A percentile compares a stretch with the other conserved stretches of the same genome.
Conservation (phyloP, 37 sponge, comb jelly and placozoan species). For the Oscarella lobularis region DNA sequence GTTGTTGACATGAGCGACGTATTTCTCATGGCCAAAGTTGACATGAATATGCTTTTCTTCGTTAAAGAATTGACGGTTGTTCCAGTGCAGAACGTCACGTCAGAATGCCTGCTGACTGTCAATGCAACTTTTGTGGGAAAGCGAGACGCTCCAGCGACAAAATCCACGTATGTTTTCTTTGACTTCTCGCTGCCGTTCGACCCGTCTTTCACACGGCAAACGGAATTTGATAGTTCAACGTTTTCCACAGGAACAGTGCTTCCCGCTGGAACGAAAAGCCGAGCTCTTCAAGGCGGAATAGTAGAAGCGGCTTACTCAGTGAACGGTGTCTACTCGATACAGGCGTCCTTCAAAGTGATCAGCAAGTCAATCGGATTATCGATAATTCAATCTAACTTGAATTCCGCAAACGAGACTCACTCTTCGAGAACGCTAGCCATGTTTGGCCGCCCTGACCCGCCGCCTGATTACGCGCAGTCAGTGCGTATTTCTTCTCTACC, state of each 20-base stretch:
- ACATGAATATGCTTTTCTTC: not conserved
- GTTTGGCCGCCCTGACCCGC: not conserved
- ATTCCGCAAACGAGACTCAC: not conserved
- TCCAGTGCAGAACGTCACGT: not conserved
- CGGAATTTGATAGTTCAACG: not conserved
- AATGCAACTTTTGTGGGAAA: not conserved
- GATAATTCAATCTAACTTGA: not conserved
- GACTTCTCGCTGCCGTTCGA: not conserved
- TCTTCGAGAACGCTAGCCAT: not conserved
- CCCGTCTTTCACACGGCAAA: not conserved
- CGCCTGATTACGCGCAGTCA: not conserved
- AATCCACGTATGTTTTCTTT: slow-evolving; percentile 1
- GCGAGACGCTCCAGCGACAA: not conserved
- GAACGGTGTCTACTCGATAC: not conserved
- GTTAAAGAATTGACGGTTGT: not conserved
- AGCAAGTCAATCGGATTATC: not conserved
- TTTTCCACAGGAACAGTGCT: not conserved
- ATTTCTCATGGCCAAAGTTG: not conserved
- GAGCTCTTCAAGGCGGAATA: not conserved
- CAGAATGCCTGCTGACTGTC: not conserved
- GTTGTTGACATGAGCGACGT: not conserved
- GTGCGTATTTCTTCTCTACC: not conserved
- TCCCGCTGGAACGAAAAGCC: not conserved
- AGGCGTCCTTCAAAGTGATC: not conserved
- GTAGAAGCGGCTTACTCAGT: not conserved